phyloP scores from a whole-genome alignment of 2,113 vertebrate species.

The Crypturellus undulatus region DNA sequence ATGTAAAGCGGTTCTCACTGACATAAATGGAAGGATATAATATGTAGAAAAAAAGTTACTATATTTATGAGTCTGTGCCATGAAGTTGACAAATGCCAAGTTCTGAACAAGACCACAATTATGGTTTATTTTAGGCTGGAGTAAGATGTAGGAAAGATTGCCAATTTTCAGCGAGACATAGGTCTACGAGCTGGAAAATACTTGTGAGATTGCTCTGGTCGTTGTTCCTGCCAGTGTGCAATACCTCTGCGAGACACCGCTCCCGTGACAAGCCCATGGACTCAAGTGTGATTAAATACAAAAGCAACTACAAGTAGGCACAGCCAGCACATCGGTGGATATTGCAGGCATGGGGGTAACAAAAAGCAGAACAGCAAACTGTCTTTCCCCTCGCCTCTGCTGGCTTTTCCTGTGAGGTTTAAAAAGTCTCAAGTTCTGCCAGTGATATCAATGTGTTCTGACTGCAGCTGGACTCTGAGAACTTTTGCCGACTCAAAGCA shows the following conservation, averaged over 20 bases:
- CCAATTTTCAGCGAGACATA: background rate
- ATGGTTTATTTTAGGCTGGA: background rate
- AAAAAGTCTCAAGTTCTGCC: background rate
- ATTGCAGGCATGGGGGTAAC: background rate
- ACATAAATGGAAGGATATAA: background rate
- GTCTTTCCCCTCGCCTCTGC: background rate
- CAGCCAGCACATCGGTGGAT: background rate
- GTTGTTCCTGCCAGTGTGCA: background rate
- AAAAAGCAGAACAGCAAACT: background rate
- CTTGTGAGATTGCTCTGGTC: rapidly evolving
- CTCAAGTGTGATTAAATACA: background rate
- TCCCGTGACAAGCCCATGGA: background rate
- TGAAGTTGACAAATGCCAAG: background rate
- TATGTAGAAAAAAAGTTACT: background rate
- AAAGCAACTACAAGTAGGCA: background rate
- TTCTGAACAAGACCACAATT: background rate
- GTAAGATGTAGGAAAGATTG: background rate
- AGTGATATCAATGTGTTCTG: rapidly evolving
- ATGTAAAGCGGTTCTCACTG: background rate
- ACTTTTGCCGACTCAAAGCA: background rate
- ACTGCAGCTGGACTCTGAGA: background rate
- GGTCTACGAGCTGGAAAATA: background rate
- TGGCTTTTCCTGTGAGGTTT: background rate
- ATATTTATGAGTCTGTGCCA: background rate
- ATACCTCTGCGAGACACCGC: background rate